Base-by-base conservation (phyloP, 2,113 vertebrate genomes). In the Leptodactylus fuscus region DNA sequence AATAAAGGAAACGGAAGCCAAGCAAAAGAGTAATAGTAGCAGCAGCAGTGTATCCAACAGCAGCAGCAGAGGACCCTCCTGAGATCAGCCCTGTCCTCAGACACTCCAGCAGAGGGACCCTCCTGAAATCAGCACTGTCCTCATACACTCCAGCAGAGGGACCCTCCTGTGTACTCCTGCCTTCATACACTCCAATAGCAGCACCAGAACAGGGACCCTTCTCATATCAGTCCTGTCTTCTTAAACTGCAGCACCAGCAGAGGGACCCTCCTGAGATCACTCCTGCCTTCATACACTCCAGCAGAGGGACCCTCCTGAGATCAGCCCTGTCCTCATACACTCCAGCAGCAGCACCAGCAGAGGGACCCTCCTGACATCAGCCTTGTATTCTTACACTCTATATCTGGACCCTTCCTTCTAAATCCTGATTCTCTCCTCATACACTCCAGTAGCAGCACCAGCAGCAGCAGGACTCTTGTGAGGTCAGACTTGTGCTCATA, bases 1-100 rank as follows among this genome's bases (percentile, higher is more conserved):
- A 80, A 84, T 73, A 83, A 81, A 78, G 82, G 85, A 76, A 81
- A 87, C 85, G 85, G 85, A 81, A 82, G 85, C 85, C 85, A 75
- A 75, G 44, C 81, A 76, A 67, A 82, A 82, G 71, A 82, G 79
- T 82, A 87, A 80, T 73, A 85, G 84, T 81, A 85, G 62, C 71
- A 82, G 82, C 41, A 44, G 79, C 79, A 74, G 77, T 86, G 38
- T 70, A 51, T 85, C 75, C 83, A 85, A 53, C 83, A 70, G 74
- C 75, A 85, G 75, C 83, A 67, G 16, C 29, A 34, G 62, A 3
- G 58, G 10, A 62, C 55, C 55, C 22, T 58, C 55, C 55, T 58
- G 55, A 9, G 55, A 58, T 58, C 53, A n/a, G 20, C 22, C 53
- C 6, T 24, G 22, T 58, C 20, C 22, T n/a, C n/a, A 58, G n/a